phyloP scores from a whole-genome alignment of 2,888 invertebrate species.

The Venustoraphidia nigricollis region DNA sequence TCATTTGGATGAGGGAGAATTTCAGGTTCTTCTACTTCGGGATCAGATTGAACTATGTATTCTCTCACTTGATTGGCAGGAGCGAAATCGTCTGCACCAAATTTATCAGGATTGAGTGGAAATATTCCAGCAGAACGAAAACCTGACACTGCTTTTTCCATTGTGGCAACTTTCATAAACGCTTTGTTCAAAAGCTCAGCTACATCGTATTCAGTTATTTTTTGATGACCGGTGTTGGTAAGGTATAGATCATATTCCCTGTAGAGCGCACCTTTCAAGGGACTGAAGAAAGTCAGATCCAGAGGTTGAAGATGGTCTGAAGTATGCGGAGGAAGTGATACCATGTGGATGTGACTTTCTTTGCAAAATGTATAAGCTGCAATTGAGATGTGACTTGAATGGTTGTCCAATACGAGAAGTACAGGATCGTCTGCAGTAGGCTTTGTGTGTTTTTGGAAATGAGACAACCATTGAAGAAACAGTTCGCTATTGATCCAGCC shows the following conservation, averaged over 20 bases:
- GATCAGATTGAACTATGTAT: too few relatives aligned
- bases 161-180: too few relatives aligned
- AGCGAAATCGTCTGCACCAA: neutral
- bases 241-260: too few relatives aligned
- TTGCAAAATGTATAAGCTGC: slow-evolving; percentile 3
- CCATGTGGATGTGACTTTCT: slow-evolving; percentile 3
- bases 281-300: neutral
- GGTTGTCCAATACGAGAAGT: neutral
- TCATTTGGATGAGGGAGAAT: too few relatives aligned
- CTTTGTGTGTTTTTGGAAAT: slow-evolving; percentile 5
- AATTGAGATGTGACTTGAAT: slow-evolving; percentile 3
- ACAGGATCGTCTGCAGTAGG: too few relatives aligned
- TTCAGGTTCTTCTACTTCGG: too few relatives aligned
- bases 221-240: too few relatives aligned
- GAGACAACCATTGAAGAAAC: too few relatives aligned
- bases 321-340: slow-evolving; percentile 6
- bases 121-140: neutral
- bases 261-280: slow-evolving; percentile 4
- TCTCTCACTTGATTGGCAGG: too few relatives aligned
- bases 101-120: neutral
- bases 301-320: slow-evolving; percentile 1
- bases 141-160: too few relatives aligned
- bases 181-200: neutral
- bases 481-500: too few relatives aligned
- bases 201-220: too few relatives aligned